Conservation (phyloP, 2,888 invertebrate genomes). For the Hydrotaea cyrtoneurina region DNA sequence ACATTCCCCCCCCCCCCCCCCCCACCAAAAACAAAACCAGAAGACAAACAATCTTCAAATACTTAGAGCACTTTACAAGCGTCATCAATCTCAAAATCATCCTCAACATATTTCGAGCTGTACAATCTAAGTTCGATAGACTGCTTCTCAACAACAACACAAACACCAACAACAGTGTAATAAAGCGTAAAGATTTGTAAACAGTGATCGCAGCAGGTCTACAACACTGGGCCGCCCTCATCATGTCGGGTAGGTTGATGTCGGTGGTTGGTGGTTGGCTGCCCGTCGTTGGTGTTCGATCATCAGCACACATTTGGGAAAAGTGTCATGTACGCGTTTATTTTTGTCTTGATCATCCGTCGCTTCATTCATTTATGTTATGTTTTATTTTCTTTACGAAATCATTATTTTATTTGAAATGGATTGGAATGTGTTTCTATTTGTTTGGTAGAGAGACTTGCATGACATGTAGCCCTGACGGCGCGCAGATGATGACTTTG, state of each 20-base stretch:
- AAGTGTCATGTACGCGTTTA: constrained; percentile 55
- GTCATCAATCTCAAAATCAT: neutral
- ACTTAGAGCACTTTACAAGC: neutral
- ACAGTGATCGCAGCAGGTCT: neutral
- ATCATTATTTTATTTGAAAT: constrained; percentile 49
- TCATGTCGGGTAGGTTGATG: neutral
- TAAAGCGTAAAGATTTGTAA: constrained; percentile 37
- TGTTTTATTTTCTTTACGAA: constrained; percentile 29
- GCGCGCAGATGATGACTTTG: constrained; percentile 24
- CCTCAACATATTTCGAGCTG: constrained; percentile 42
- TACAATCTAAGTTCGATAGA: constrained; percentile 24
- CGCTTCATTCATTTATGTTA: neutral
- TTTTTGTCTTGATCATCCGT: constrained; percentile 48
- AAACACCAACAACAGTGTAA: constrained; percentile 36
- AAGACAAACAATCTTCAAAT: too few relatives aligned
- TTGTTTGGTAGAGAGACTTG: constrained; percentile 49
- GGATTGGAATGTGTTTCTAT: constrained; percentile 44
- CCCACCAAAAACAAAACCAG: too few relatives aligned
- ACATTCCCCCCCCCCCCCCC: too few relatives aligned
- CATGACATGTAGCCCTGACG: constrained; percentile 27
- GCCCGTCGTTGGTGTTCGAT: constrained; percentile 48
- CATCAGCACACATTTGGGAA: constrained; percentile 52
- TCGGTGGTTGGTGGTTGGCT: constrained; percentile 6
- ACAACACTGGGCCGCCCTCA: too few relatives aligned
- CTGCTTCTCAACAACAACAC: constrained; percentile 55